These are phyloP conservation scores for Heliconius aoede DNA, from an alignment of 2,888 invertebrate genomes.

Conservation along the genomic window DNA sequence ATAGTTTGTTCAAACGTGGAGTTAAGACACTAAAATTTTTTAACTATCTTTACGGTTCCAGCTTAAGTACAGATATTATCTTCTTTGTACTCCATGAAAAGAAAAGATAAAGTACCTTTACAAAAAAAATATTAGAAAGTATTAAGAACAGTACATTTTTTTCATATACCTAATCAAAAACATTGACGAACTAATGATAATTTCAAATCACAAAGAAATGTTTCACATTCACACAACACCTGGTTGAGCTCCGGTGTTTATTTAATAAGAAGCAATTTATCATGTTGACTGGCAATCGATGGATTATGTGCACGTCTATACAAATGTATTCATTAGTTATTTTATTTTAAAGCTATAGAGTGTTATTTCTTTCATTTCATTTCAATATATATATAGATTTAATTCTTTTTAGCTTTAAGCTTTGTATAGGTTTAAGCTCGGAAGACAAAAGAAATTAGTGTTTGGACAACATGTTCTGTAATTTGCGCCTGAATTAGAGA, in stretches of 20 bases:
- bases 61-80: too few species aligned
- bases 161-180: not conserved
- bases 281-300: conserved; percentile 3
- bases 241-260: not conserved
- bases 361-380: not conserved
- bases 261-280: conserved; percentile 16
- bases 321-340: conserved; percentile 2
- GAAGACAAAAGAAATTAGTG: too few species aligned
- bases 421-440: too few species aligned
- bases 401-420: too few species aligned
- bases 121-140: not conserved
- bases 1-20: not conserved
- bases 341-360: not conserved
- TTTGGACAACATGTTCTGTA: too few species aligned
- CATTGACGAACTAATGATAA: not conserved
- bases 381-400: not conserved
- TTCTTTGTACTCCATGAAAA: too few species aligned
- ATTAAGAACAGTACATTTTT: too few species aligned
- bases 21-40: not conserved
- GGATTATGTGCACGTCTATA: not conserved
- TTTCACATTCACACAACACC: conserved; percentile 8
- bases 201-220: not conserved
- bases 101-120: too few species aligned
- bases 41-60: not conserved
- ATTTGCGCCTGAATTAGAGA: not conserved